Conservation (phyloP, 2,797 vertebrate species). For the Manis javanica region DNA sequence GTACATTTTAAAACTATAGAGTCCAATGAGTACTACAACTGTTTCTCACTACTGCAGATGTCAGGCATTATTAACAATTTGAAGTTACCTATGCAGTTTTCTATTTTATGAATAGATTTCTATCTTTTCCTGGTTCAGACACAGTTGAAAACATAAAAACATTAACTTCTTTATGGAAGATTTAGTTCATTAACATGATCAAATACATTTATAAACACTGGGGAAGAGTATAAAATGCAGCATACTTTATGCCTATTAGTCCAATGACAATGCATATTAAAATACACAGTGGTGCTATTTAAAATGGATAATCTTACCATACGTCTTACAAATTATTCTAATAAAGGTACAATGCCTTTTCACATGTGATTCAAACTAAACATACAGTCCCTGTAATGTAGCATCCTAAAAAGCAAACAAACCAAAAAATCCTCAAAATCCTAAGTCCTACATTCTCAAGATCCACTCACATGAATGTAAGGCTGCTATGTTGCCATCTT, state of each 20-base stretch:
- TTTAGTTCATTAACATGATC: neutral
- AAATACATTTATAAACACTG: slow-evolving; percentile 29
- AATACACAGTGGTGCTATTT: neutral
- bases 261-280: neutral
- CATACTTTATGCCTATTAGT: neutral
- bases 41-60: neutral
- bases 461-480: neutral
- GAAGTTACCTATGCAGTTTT: slow-evolving; percentile 11
- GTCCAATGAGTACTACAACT: neutral
- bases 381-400: neutral
- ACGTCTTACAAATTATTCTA: neutral
- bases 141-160: slow-evolving; percentile 13
- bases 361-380: neutral
- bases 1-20: neutral
- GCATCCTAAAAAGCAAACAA: neutral
- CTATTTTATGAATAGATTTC: slow-evolving; percentile 20
- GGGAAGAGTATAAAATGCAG: neutral
- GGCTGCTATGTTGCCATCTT: neutral
- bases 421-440: neutral
- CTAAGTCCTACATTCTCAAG: neutral
- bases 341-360: neutral
- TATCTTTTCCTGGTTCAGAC: slow-evolving; percentile 10
- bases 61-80: slow-evolving; percentile 32
- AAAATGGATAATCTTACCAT: neutral
- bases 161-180: neutral